Evolutionary conservation across 2,888 invertebrate species (phyloP).

Genomic region (Serrognathus titanus): DNA sequence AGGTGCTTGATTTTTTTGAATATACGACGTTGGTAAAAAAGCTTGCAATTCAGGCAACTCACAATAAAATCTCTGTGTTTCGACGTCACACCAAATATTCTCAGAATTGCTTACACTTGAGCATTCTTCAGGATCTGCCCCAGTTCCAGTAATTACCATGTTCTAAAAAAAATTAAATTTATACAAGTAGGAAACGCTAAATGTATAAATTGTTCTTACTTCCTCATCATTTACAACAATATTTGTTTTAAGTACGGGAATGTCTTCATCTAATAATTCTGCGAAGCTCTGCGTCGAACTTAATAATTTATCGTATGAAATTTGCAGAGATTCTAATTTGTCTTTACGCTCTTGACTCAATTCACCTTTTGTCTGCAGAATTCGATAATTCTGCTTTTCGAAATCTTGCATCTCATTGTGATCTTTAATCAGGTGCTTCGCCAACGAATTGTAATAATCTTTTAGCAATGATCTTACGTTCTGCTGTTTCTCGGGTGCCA

Average conservation of each 20-base stretch:
- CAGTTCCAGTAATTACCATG: conserved; percentile 48
- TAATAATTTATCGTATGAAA: conserved; percentile 74
- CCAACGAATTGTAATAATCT: conserved; percentile 84
- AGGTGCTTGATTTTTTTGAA: conserved; percentile 56
- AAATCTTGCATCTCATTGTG: conserved; percentile 77
- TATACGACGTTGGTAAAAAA: conserved; percentile 78
- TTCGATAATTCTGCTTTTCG: conserved; percentile 83
- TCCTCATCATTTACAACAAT: conserved; percentile 45
- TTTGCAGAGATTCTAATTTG: conserved; percentile 72
- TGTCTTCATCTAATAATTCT: conserved; percentile 79
- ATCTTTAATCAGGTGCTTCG: conserved; percentile 77
- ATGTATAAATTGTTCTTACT: conserved; percentile 29
- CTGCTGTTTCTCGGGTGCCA: conserved; percentile 83
- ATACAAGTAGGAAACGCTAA: neutral
- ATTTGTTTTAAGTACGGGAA: conserved; percentile 67
- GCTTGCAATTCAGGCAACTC: conserved; percentile 87
- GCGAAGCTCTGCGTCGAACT: conserved; percentile 76
- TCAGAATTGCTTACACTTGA: conserved; percentile 35
- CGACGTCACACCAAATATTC: conserved; percentile 87
- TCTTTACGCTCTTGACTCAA: conserved; percentile 85
- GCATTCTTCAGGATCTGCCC: conserved; percentile 42
- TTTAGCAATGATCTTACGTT: conserved; percentile 77
- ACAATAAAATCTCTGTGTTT: conserved; percentile 90
- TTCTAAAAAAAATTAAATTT: conserved; percentile 32
- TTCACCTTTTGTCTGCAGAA: conserved; percentile 90